phyloP scores from a whole-genome alignment of 2,888 invertebrate genomes.

The Luperina nickerlii region DNA sequence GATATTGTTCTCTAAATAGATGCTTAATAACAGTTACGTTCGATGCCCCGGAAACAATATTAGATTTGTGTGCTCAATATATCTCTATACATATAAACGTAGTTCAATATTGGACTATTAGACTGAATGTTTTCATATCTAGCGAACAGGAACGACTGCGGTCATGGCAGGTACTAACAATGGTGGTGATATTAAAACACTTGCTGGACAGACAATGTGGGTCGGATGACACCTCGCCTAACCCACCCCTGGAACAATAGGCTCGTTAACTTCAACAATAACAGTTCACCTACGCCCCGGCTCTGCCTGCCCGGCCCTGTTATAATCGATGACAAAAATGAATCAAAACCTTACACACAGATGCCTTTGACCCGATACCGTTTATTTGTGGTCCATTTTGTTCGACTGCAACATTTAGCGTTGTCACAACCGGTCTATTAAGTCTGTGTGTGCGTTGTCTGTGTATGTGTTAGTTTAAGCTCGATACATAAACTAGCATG shows the following conservation, averaged over 20 bases:
- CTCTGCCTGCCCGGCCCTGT: constrained; percentile 65
- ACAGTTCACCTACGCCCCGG: constrained; percentile 75
- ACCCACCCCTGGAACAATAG: constrained; percentile 81
- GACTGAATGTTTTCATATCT: constrained; percentile 35
- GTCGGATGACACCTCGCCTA: constrained; percentile 80
- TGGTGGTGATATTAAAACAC: constrained; percentile 80
- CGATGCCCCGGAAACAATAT: constrained; percentile 45
- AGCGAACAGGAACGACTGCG: constrained; percentile 6
- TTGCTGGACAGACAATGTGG: constrained; percentile 80
- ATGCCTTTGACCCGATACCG: constrained; percentile 69
- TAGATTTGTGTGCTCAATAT: constrained; percentile 24
- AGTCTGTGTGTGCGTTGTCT: constrained; percentile 61
- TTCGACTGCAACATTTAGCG: constrained; percentile 69
- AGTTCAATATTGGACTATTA: constrained; percentile 20
- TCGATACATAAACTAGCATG: constrained; percentile 82
- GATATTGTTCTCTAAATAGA: constrained; percentile 66
- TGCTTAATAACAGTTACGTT: constrained; percentile 51
- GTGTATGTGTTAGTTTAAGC: constrained; percentile 72
- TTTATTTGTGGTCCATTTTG: constrained; percentile 71
- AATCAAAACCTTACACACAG: constrained; percentile 71
- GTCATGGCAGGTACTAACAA: constrained; percentile 67
- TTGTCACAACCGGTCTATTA: constrained; percentile 73
- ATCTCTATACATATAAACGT: constrained; percentile 11
- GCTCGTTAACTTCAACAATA: constrained; percentile 86
- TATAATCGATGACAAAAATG: constrained; percentile 66